Percentiles rank a stretch among this genome's conserved stretches.
phyloP scores from a whole-genome alignment of 2,113 vertebrate species.

The Smithornis capensis region DNA sequence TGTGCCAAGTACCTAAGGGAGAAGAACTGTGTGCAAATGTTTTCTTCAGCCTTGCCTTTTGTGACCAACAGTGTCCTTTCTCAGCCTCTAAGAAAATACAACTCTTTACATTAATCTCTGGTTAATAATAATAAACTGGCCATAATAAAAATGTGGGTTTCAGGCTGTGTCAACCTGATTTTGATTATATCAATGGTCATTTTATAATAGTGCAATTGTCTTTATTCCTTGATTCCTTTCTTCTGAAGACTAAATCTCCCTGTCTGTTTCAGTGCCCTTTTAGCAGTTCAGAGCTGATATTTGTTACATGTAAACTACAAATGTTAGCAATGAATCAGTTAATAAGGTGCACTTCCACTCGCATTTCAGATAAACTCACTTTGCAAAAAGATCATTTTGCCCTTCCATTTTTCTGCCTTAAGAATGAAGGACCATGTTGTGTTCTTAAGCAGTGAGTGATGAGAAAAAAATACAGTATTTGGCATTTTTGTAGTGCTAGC shows the following conservation, averaged over 20 bases:
- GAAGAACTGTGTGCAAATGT: not conserved
- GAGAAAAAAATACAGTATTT: not conserved
- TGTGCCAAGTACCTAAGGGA: not conserved
- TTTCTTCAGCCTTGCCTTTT: not conserved
- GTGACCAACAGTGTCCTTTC: not conserved
- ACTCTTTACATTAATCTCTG: not conserved
- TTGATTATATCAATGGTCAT: not conserved
- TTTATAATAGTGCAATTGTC: not conserved
- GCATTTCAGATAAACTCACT: not conserved
- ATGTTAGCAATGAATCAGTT: not conserved
- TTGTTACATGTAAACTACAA: not conserved
- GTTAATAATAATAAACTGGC: not conserved
- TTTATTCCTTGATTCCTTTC: not conserved
- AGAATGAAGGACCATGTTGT: not conserved
- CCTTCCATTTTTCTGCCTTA: not conserved
- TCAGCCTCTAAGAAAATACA: not conserved
- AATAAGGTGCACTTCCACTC: not conserved
- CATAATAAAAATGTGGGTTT: not conserved
- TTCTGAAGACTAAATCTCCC: not conserved
- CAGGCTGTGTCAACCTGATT: not conserved
- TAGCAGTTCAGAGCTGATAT: not conserved
- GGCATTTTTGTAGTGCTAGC: not conserved
- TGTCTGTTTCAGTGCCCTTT: not conserved
- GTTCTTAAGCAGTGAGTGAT: not conserved
- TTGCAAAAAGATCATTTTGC: not conserved